Evolutionary conservation across 2,888 invertebrate genomes (phyloP).

Genomic region (Seira sanloemensis): DNA sequence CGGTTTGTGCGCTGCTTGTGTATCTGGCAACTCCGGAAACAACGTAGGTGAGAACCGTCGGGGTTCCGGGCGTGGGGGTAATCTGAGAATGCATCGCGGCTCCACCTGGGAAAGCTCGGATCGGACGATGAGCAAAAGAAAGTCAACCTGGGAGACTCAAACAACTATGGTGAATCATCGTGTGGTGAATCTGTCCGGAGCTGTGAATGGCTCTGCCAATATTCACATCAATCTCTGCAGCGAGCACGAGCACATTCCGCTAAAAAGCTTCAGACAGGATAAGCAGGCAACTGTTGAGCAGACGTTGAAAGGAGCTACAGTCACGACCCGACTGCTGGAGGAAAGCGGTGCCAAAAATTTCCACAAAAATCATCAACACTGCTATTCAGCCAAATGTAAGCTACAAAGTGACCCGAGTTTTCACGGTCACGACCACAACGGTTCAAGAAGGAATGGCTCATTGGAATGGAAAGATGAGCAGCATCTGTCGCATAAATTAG

Average conservation of each 20-base stretch:
- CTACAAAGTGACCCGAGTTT: background rate
- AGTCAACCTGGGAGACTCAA: constrained; percentile 66
- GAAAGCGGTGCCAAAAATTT: background rate
- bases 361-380: constrained; percentile 2
- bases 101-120: constrained; percentile 58
- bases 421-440: background rate
- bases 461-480: background rate
- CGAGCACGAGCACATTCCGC: constrained; percentile 48
- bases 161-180: constrained; percentile 56
- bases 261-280: background rate
- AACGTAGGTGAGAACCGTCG: constrained; percentile 45
- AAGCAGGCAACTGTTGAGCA: background rate
- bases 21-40: constrained; percentile 51
- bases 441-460: background rate
- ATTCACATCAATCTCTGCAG: constrained; percentile 55
- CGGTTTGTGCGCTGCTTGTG: constrained; percentile 56
- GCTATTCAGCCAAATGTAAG: background rate
- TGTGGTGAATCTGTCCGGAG: constrained; percentile 31
- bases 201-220: constrained; percentile 3
- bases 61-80: constrained; percentile 42
- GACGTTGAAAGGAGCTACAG: too few relatives aligned
- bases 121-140: constrained; percentile 57
- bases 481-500: background rate
- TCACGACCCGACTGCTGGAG: background rate
- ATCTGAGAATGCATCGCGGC: constrained; percentile 47